phyloP scores from a whole-genome alignment of 2,113 vertebrate species.

The Amphiprion ocellaris region DNA sequence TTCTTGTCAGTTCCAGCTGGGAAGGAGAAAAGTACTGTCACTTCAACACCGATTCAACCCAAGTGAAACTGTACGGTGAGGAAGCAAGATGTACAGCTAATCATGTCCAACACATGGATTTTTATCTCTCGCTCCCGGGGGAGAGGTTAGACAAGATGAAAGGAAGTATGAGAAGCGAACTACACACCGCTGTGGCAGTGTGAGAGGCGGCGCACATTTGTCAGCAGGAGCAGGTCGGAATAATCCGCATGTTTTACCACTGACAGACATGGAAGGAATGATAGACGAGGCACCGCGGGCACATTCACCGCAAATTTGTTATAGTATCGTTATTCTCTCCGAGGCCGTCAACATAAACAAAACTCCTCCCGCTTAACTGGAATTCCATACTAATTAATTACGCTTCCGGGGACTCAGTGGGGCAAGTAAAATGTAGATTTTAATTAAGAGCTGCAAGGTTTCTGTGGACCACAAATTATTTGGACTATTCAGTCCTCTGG shows the following conservation, averaged over 20 bases:
- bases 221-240: conserved; percentile 38
- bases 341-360: conserved; percentile 39
- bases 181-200: neutral
- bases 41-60: conserved; percentile 17
- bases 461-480: conserved; percentile 1
- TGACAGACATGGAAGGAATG: conserved; percentile 7
- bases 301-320: neutral
- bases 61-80: neutral
- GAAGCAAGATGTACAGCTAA: conserved; percentile 16
- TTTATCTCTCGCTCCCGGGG: conserved; percentile 9
- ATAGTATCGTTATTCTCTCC: conserved; percentile 10
- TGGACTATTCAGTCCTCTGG: neutral
- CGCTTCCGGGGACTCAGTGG: conserved; percentile 9
- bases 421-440: conserved; percentile 40
- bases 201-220: neutral
- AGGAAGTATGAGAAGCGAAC: conserved; percentile 2
- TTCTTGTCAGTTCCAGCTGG: neutral
- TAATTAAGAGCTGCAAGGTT: conserved; percentile 42
- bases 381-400: conserved; percentile 52
- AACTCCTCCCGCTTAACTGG: conserved; percentile 8
- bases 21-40: neutral
- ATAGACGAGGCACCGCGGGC: conserved; percentile 33
- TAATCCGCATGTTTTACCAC: conserved; percentile 30
- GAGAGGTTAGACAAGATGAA: conserved; percentile 39
- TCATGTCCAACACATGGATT: conserved; percentile 31